Evolutionary conservation across 2,797 vertebrate species (phyloP).

Genomic region (Luscinia luscinia): DNA sequence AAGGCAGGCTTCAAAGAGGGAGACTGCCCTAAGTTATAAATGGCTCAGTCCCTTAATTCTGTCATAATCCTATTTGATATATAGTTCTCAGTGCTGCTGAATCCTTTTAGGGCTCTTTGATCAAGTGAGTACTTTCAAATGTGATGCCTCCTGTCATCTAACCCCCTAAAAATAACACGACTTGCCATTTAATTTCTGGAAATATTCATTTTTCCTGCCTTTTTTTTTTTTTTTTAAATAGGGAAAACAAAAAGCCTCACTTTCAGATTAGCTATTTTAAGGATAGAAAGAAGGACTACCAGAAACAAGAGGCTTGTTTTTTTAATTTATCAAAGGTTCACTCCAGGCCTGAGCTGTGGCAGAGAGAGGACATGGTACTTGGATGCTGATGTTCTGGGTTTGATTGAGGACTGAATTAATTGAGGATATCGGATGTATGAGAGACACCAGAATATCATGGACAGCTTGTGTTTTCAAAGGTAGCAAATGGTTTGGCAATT

Average conservation of each 20-base stretch:
- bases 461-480: neutral
- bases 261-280: neutral
- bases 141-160: conserved; percentile 69
- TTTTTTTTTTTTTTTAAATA: neutral
- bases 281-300: neutral
- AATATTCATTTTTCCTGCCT: conserved; percentile 7
- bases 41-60: conserved; percentile 77
- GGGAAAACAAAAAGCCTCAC: neutral
- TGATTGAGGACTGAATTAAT: neutral
- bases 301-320: neutral
- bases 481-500: neutral
- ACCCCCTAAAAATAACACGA: conserved; percentile 72
- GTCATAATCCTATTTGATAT: conserved; percentile 80
- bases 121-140: conserved; percentile 77
- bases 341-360: neutral
- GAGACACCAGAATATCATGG: neutral
- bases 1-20: conserved; percentile 77
- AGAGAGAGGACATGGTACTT: neutral
- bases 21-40: conserved; percentile 77
- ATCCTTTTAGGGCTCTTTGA: conserved; percentile 81
- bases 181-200: conserved; percentile 70
- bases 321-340: neutral
- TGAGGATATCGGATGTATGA: neutral
- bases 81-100: conserved; percentile 73
- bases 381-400: neutral